These are phyloP conservation scores for Pristis pectinata DNA, from an alignment of 2,797 vertebrate species.

Conservation along the genomic window DNA sequence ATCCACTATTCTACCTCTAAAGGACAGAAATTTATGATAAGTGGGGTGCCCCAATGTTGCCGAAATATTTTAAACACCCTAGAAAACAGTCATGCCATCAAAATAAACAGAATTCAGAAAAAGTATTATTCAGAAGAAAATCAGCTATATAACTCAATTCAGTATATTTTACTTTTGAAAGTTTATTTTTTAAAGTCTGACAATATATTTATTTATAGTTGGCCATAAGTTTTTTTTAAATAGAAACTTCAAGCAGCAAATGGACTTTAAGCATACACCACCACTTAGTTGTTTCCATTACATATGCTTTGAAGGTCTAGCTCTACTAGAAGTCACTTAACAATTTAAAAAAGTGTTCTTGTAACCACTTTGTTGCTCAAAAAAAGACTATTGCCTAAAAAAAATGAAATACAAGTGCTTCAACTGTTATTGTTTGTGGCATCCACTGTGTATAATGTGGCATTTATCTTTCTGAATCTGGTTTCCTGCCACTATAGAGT, in stretches of 20 bases:
- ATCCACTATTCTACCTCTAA: slow-evolving; percentile 36
- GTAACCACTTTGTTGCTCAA: slow-evolving; percentile 54
- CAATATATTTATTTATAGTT: slow-evolving; percentile 36
- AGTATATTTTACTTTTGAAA: slow-evolving; percentile 28
- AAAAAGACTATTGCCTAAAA: slow-evolving; percentile 70
- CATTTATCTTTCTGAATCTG: slow-evolving; percentile 57
- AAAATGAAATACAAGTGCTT: slow-evolving; percentile 56
- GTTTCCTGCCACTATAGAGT: slow-evolving; percentile 62
- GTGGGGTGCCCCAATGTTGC: neutral
- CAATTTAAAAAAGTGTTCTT: slow-evolving; percentile 40
- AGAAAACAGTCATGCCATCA: neutral
- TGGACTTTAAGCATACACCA: neutral
- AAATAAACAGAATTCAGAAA: slow-evolving; percentile 29
- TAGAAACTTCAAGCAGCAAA: neutral
- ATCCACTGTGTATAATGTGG: slow-evolving; percentile 56
- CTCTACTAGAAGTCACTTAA: slow-evolving; percentile 8
- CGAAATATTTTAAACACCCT: neutral
- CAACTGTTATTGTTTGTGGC: slow-evolving; percentile 61
- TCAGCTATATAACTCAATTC: slow-evolving; percentile 25
- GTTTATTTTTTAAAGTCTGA: slow-evolving; percentile 36
- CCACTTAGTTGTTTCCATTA: neutral
- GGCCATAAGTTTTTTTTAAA: slow-evolving; percentile 10
- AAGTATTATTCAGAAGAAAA: slow-evolving; percentile 26
- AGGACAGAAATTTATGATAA: slow-evolving; percentile 37
- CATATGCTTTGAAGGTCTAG: slow-evolving; percentile 1